Base-by-base conservation (phyloP, 2,113 vertebrate species). In the Tetrao urogallus region DNA sequence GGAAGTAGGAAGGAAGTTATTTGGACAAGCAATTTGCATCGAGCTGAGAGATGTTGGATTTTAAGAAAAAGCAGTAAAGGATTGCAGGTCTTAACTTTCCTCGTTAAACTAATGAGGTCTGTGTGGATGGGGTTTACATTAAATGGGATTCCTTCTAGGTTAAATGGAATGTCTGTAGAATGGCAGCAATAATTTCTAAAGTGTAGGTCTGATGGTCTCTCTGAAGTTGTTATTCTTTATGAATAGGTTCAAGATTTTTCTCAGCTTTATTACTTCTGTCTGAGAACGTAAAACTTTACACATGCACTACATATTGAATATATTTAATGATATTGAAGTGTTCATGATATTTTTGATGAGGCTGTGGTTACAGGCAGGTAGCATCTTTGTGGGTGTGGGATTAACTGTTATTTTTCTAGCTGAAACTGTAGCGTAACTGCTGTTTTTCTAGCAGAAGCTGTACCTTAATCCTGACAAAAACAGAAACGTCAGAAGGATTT, bases 391-490 rank as follows among this genome's bases (percentile, higher is more conserved):
- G 45, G 34, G 38, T 38, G 34, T 60, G 28, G 58, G 43, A 63
- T 48, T 77, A 77, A 28, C 58, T 48, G 24, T 27, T 48, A 50
- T 77, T 48, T 38, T 38, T 63, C 36, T 38, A 63, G 36, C 24
- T 63, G 36, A 63, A 63, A 38, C 60, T 17, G 24, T 38, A 38
- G 34, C 36, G 11, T 63, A 38, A n/a, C 32, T n/a, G 56, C 56
- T 58, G 56, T 58, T 58, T 45, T 75, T 42, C 56, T 67, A 45
- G 30, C 30, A 58, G 11, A 58, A 60, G 25, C 50, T 67, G 28
- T 90, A 86, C 38, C 30, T 76, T 66, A 82, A 92, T 64, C 43
- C 47, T 84, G 73, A 89, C 30, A 58, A 80, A 88, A 92, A 56
- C 6, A 17, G 22, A 70, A 76, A 70, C 4, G 40, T 63, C 45